Base-by-base conservation (phyloP, 1,140 invertebrate genomes). In the Rhynchophorus ferrugineus region DNA sequence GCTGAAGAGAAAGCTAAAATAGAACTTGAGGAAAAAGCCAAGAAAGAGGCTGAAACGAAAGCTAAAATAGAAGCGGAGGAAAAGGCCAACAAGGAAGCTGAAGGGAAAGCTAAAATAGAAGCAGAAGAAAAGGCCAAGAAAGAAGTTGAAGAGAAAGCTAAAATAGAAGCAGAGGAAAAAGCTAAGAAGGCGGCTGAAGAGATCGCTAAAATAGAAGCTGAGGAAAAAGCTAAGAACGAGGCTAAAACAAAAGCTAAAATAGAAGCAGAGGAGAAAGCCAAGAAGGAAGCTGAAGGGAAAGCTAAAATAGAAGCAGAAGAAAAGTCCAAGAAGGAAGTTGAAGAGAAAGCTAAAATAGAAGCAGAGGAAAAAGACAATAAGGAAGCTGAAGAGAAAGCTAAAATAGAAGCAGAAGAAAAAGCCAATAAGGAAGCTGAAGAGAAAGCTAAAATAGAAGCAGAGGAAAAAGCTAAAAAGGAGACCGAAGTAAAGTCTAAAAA, bases 281-380 rank as follows among this genome's bases (percentile, higher is more conserved):
- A 38, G 13, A 13, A 38, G 13, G 13, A 38, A 38, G 37, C 37
- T 5, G 17, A 38, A 19, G 37, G 5, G 7, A 6, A 6, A 38
- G 37, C 37, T 38, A 19, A 38, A 44, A 19, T 9, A 17, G 38
- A 41, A 41, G 38, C 6, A 9, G 38, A 34, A 34, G n/a, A 34
- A n/a, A 38, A 38, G 5, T 6, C 5, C n/a, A 44, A 44, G 20
- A 44, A 22, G 16, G 9, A 47, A 37, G 17, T 16, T 3, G 16
- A 37, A 47, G n/a, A 3, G 3, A 35, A 47, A 29, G 44, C 14
- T 3, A 21, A 43, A 37, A 13, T 37, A 14, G 20, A 47, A 37
- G 61, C 49, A 36, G 47, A 61, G 45, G 53, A 60, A 52, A 54
- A 57, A 57, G 13, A 41, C 42, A 50, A 14, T 56, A 50, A 22